A percentile compares a stretch with the other conserved stretches of the same genome.
phyloP scores from a whole-genome alignment of 1,140 invertebrate genomes.

The Cotesia chilonis region DNA sequence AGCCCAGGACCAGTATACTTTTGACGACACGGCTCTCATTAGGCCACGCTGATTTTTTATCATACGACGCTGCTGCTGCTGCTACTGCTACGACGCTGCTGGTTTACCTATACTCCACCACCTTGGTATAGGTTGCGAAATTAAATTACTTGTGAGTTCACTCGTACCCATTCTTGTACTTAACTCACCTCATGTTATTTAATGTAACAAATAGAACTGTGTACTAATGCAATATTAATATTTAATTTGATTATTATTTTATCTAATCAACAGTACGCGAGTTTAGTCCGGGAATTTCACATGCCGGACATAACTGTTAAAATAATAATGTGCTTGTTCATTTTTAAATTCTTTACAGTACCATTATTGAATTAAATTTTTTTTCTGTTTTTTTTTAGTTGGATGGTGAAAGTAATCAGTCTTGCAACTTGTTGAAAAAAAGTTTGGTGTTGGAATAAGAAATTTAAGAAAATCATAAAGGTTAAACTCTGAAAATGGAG shows the following conservation, averaged over 20 bases:
- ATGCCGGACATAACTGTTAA: too few species aligned
- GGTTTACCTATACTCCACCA: background rate
- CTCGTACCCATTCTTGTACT: too few species aligned
- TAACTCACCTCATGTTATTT: background rate
- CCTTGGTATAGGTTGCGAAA: slow-evolving; percentile 5
- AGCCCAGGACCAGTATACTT: too few species aligned
- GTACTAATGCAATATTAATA: too few species aligned
- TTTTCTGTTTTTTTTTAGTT: background rate
- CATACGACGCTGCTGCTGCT: background rate
- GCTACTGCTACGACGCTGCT: background rate
- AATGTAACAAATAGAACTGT: background rate
- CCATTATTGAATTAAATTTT: too few species aligned
- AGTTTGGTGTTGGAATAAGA: background rate
- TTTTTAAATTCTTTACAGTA: too few species aligned
- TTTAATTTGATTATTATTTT: too few species aligned
- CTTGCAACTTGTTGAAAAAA: background rate
- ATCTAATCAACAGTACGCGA: too few species aligned
- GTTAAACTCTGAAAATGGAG: slow-evolving; percentile 50
- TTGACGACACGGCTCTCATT: too few species aligned
- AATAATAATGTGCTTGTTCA: too few species aligned
- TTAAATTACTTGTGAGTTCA: background rate
- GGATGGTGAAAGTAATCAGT: background rate
- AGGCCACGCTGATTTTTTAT: too few species aligned
- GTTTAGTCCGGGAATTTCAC: too few species aligned
- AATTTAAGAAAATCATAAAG: slow-evolving; percentile 21